Base-by-base conservation (phyloP, 2,113 vertebrate species). In the Clarias gariepinus region DNA sequence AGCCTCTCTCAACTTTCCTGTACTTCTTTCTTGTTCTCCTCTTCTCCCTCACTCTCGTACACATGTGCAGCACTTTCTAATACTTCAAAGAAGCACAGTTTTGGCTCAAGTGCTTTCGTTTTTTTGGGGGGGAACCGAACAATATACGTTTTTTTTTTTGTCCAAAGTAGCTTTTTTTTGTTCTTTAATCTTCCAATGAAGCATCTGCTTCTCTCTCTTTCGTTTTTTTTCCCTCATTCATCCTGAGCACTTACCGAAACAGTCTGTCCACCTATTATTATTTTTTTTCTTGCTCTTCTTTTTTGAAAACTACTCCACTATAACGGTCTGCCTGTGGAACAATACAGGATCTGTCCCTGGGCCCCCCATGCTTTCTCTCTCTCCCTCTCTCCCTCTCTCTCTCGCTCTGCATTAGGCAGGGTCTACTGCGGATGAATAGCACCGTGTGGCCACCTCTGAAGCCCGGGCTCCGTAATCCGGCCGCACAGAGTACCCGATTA, bases 361-460 rank as follows among this genome's bases (percentile, higher is more conserved):
- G 82, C 84, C 84, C 83, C 89, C 60, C 55, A 53, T 23, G 23
- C 63, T 77, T 57, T 81, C 88, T 90, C 64, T 83, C 84, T 88
- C 87, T 89, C 81, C 85, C 66, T 68, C n/a, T 82, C 61, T 66
- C 83, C 86, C 18, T 87, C 91, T 89, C 82, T 80, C 87, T 92
- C 83, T 86, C 87, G 87, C 88, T 91, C 91, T 86, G 90, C 84
- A 93, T 94, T 95, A 95, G 92, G 82, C 91, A 91, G 92, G 92
- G 92, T 93, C 92, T 93, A 91, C 85, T 92, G 93, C 92, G 90
- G 91, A 89, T 95, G 93, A 95, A 95, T 94, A 90, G 93, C 90
- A 86, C 91, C 23, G 79, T 87, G 91, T 91, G 91, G 90, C 90
- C 89, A 87, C 88, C 88, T 88, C 84, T 71, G 91, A 91, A 95